Evolutionary conservation across 53 echinoderm and acorn worm species (phyloP), one percentile per base, ranked within the genome.

Genomic region (Glandiceps talaboti): DNA sequence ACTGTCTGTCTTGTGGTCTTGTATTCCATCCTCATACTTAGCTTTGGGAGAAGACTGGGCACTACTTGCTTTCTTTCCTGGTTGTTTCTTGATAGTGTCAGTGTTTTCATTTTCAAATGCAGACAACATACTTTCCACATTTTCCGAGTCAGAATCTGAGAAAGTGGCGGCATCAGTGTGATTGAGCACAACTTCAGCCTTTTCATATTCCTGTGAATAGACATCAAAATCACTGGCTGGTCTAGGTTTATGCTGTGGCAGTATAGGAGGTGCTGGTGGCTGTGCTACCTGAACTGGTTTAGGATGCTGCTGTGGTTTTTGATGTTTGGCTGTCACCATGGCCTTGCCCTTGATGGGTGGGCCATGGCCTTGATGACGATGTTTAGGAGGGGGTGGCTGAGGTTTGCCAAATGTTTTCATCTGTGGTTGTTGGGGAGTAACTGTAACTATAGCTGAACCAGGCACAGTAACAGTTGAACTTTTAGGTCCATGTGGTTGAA

Each of bases 21-120:
- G n/a, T n/a, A n/a, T n/a, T n/a, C n/a, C n/a, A n/a, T n/a, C n/a
- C n/a, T n/a, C 64, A 45, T 45, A 45, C 6, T 45, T 45, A 20
- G 64, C 6, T 20, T 45, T 45, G 6, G 64, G 64, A 12, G 64
- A 45, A 20, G 64, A 45, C 20, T 45, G 64, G 64, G 64, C 6
- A 45, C 64, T 12, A 30, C 29, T 1, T 14, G 31, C 29, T 32
- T 78, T 73, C 32, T 87, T 93, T 0, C 75, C 27, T 0, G 99
- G 99, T 75, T 99, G 99, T 78, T 99, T 99, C 91, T 99, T 99
- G 76, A 99, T 99, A 0, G 99, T 99, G 84, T 99, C 99, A 0
- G 99, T 99, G 88, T 99, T 99, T 33, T 99, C 99, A 33, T 94
- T 99, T 73, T 99, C 99, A 75, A 99, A 99, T 0, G 91, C 93